A percentile compares a stretch with the other conserved stretches of the same genome.
phyloP scores from a whole-genome alignment of 2,797 vertebrate genomes.

The Parauchenoglanis punctatus region DNA sequence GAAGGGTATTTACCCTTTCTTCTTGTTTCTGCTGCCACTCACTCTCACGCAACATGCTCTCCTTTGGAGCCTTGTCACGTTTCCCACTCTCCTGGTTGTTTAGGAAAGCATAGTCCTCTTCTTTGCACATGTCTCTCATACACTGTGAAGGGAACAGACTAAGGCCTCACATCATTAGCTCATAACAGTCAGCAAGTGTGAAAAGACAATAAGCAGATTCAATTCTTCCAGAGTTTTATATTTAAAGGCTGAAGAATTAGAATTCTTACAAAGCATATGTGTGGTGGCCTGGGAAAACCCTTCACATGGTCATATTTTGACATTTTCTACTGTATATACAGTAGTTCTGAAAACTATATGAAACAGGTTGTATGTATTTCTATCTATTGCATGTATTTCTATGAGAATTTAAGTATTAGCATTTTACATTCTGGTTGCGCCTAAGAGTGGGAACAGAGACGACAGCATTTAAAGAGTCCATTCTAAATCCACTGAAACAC shows the following conservation, averaged over 20 bases:
- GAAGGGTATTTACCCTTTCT: constrained; percentile 66
- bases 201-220: neutral
- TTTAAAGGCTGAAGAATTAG: neutral
- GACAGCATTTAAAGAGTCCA: neutral
- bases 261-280: neutral
- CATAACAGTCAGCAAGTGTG: neutral
- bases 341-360: neutral
- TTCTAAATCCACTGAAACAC: neutral
- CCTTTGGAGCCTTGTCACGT: neutral
- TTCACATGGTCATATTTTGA: neutral
- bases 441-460: neutral
- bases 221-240: neutral
- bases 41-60: constrained; percentile 40
- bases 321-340: neutral
- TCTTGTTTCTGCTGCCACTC: constrained; percentile 55
- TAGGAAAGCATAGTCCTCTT: constrained; percentile 76
- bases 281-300: neutral
- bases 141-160: constrained; percentile 59
- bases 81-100: constrained; percentile 34
- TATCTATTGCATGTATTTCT: neutral
- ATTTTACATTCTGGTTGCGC: neutral
- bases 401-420: neutral
- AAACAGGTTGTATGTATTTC: neutral
- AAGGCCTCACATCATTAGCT: neutral
- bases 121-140: constrained; percentile 76